Percentiles rank a stretch among this genome's conserved stretches.
phyloP scores from a whole-genome alignment of 2,888 invertebrate genomes.

The Dynastes hyllus region DNA sequence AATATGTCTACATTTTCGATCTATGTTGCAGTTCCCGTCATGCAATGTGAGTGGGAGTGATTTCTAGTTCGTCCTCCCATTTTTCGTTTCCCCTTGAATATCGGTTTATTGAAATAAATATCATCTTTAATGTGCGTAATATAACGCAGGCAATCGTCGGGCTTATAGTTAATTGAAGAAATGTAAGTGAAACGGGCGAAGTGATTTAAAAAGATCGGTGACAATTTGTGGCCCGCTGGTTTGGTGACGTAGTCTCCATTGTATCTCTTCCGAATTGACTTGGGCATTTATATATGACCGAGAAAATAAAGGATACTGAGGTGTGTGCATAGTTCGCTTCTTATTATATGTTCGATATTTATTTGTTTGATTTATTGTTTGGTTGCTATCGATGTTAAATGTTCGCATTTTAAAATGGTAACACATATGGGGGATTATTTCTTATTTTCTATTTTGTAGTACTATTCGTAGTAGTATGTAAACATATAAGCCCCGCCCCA shows the following conservation, averaged over 20 bases:
- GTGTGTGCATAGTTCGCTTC: slow-evolving; percentile 58
- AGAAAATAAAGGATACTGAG: slow-evolving; percentile 64
- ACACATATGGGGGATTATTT: slow-evolving; percentile 39
- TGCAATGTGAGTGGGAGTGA: slow-evolving; percentile 71
- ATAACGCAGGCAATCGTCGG: slow-evolving; percentile 22
- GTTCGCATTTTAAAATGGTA: slow-evolving; percentile 14
- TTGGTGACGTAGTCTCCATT: slow-evolving; percentile 72
- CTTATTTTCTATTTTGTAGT: slow-evolving; percentile 45
- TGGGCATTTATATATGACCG: slow-evolving; percentile 60
- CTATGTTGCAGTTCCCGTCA: slow-evolving; percentile 66
- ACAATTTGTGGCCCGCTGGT: slow-evolving; percentile 64
- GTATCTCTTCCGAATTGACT: slow-evolving; percentile 67
- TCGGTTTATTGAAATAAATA: slow-evolving; percentile 46
- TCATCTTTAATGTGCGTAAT: slow-evolving; percentile 26
- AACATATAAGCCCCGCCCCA: slow-evolving; percentile 72
- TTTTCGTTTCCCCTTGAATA: too few relatives aligned
- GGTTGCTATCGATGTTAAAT: not conserved
- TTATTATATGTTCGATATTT: not conserved
- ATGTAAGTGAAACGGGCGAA: slow-evolving; percentile 58
- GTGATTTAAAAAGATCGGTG: slow-evolving; percentile 53
- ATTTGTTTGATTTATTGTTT: slow-evolving; percentile 5
- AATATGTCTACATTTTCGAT: slow-evolving; percentile 59
- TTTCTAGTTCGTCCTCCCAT: slow-evolving; percentile 66
- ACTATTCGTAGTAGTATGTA: slow-evolving; percentile 66
- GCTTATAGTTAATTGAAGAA: slow-evolving; percentile 60